These are phyloP conservation scores for Pollachius pollachius DNA, from an alignment of 2,113 vertebrate genomes.

Conservation along the genomic window DNA sequence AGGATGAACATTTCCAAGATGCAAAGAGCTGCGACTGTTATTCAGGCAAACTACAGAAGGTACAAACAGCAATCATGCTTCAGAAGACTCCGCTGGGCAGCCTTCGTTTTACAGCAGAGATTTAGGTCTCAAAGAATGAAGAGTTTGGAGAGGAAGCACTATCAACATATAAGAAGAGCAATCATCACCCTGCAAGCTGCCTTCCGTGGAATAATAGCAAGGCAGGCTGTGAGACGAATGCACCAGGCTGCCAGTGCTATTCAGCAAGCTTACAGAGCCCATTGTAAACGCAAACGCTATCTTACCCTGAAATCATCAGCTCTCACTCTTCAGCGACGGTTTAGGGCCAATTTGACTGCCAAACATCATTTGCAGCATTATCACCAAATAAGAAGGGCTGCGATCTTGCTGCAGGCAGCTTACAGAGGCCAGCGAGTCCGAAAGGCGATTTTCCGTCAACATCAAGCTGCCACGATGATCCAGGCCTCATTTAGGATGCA, in stretches of 20 bases:
- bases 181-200: constrained; percentile 68
- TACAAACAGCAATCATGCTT: constrained; percentile 65
- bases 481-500: constrained; percentile 78
- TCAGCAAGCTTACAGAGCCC: constrained; percentile 68
- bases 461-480: constrained; percentile 74
- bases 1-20: constrained; percentile 37
- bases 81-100: constrained; percentile 58
- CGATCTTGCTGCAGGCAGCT: constrained; percentile 71
- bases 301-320: constrained; percentile 49
- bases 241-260: constrained; percentile 64
- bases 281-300: constrained; percentile 55
- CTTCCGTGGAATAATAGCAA: constrained; percentile 69
- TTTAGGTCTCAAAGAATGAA: constrained; percentile 71
- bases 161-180: constrained; percentile 49
- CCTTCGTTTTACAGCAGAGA: constrained; percentile 71
- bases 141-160: constrained; percentile 43
- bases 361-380: constrained; percentile 62
- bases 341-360: constrained; percentile 33
- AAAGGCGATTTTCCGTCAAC: constrained; percentile 46
- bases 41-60: constrained; percentile 78
- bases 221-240: constrained; percentile 20
- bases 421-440: constrained; percentile 74
- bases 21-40: constrained; percentile 64
- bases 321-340: constrained; percentile 68
- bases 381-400: constrained; percentile 52